Conservation (phyloP, 2,888 invertebrate genomes). For the Lymantria dispar region DNA sequence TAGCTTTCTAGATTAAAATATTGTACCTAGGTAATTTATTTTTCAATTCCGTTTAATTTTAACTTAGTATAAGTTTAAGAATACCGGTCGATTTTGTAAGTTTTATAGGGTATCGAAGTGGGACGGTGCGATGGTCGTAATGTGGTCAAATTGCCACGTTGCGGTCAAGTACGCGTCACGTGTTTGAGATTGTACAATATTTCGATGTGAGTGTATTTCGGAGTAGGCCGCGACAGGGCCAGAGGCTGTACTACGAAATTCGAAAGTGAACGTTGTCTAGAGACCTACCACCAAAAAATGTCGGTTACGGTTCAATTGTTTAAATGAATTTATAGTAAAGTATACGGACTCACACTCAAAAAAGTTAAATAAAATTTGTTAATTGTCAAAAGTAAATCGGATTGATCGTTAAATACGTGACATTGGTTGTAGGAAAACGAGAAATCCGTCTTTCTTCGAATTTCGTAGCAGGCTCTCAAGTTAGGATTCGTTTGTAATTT, state of each 20-base stretch:
- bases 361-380: too few relatives aligned
- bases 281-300: too few relatives aligned
- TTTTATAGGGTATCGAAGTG: conserved; percentile 79
- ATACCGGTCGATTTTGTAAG: conserved; percentile 82
- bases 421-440: too few relatives aligned
- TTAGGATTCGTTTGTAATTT: conserved; percentile 72
- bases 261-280: too few relatives aligned
- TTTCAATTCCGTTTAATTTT: conserved; percentile 83
- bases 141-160: conserved; percentile 20
- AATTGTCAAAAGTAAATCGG: too few relatives aligned
- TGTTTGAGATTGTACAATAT: conserved; percentile 70
- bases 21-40: conserved; percentile 84
- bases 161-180: conserved; percentile 53
- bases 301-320: too few relatives aligned
- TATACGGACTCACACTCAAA: too few relatives aligned
- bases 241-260: too few relatives aligned
- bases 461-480: conserved; percentile 40
- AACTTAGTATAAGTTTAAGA: conserved; percentile 79
- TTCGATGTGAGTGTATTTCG: conserved; percentile 61
- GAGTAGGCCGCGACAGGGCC: conserved; percentile 45
- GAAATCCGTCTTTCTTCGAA: too few relatives aligned
- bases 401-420: too few relatives aligned
- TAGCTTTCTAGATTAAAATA: conserved; percentile 80
- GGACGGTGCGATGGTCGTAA: conserved; percentile 58
- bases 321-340: too few relatives aligned